These are phyloP conservation scores for Drosophila testacea DNA, from an alignment of 2,888 invertebrate species.

Conservation along the genomic window DNA sequence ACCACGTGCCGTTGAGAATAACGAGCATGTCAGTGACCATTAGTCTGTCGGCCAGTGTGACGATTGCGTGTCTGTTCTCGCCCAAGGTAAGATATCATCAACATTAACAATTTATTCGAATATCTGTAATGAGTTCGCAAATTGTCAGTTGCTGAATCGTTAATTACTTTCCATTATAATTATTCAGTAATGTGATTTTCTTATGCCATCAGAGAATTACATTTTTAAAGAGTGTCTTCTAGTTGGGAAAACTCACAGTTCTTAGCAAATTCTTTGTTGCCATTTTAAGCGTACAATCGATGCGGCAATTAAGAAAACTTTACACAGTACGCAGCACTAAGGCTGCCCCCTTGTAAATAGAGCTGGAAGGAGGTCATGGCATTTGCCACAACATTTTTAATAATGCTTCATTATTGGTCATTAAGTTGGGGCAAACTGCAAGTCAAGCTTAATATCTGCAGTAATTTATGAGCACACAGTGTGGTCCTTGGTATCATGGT, in stretches of 20 bases:
- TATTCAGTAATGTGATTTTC: constrained; percentile 35
- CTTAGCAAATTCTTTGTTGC: not conserved
- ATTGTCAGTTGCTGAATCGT: constrained; percentile 17
- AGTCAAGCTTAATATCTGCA: constrained; percentile 46
- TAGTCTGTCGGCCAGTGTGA: constrained; percentile 96
- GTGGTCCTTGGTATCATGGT: not conserved
- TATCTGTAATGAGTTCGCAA: constrained; percentile 13
- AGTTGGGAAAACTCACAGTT: too few relatives aligned
- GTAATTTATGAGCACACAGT: constrained; percentile 30
- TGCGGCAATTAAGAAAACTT: constrained; percentile 39
- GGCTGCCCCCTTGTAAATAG: not conserved
- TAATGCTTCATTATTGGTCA: constrained; percentile 68
- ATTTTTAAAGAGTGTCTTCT: not conserved
- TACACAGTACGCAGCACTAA: constrained; percentile 33
- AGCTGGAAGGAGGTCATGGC: not conserved
- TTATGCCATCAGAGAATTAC: constrained; percentile 9
- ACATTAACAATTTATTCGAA: constrained; percentile 31
- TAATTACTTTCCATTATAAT: constrained; percentile 48
- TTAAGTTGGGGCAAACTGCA: constrained; percentile 57
- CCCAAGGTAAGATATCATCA: constrained; percentile 90
- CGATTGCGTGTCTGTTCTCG: constrained; percentile 96
- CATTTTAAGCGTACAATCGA: constrained; percentile 20
- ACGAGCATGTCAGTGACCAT: constrained; percentile 98
- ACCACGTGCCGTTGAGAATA: constrained; percentile 95
- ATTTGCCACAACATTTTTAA: constrained; percentile 49